Conservation (phyloP, 2,113 vertebrate species). For the Salvelinus sp. region DNA sequence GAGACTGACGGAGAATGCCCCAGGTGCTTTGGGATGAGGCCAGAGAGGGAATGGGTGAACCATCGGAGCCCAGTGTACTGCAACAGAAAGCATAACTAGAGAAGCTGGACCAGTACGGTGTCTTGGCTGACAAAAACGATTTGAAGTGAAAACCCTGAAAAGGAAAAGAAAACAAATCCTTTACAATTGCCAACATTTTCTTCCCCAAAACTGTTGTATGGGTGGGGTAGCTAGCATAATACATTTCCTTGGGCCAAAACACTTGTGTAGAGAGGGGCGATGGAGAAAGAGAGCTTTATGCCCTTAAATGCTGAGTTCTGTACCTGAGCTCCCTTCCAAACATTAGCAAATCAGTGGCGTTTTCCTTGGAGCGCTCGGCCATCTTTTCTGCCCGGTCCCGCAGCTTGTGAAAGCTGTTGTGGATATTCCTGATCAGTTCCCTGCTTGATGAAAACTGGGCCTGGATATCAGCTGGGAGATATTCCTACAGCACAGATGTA, state of each 20-base stretch:
- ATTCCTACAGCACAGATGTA: conserved; percentile 76
- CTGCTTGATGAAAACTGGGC: conserved; percentile 87
- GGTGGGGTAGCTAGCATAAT: not conserved
- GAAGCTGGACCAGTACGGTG: conserved; percentile 3
- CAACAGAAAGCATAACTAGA: conserved; percentile 24
- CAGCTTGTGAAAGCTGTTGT: conserved; percentile 91
- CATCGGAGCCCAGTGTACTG: conserved; percentile 89
- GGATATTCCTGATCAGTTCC: conserved; percentile 90
- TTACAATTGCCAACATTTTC: not conserved
- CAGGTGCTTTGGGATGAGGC: conserved; percentile 83
- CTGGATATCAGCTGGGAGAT: conserved; percentile 92
- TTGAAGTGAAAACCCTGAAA: conserved; percentile 17
- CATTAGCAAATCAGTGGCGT: conserved; percentile 87
- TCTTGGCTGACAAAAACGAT: conserved; percentile 28
- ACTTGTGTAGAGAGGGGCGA: not conserved
- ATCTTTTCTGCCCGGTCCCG: conserved; percentile 89
- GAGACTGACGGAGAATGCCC: conserved; percentile 84
- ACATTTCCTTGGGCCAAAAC: not conserved
- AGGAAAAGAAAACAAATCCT: not conserved
- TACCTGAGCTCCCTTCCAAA: conserved; percentile 95
- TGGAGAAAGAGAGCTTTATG: not conserved
- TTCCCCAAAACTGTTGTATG: too few species aligned
- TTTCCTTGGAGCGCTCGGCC: conserved; percentile 86
- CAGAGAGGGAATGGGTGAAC: conserved; percentile 83
- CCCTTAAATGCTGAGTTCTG: conserved; percentile 19